Evolutionary conservation across 2,113 vertebrate genomes (phyloP), one percentile per base, ranked within the genome.

Genomic region (Thymallus thymallus): DNA sequence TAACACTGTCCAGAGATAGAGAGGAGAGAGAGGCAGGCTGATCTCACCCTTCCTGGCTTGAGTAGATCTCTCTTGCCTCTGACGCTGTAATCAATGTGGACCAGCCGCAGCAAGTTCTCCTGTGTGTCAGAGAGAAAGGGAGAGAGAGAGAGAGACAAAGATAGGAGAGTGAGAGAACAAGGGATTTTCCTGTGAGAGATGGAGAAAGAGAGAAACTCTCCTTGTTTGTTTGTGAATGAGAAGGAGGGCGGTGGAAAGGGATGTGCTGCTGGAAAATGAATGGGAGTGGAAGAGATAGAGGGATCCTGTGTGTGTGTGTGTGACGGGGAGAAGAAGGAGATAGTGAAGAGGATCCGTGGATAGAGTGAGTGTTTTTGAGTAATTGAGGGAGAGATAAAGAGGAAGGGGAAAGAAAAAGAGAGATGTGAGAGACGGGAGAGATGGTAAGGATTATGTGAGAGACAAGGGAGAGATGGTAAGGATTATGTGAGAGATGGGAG

Each of bases 31-130:
- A 60, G 70, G 20, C 0, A 30, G 63, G 18, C 74, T 23, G 23
- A 72, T 90, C 97, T 96, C 90, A 99, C 97, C 94, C 97, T 94
- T 92, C 96, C 97, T 14, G 96, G 94, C 89, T 96, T 96, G 77
- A 97, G 92, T 65, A 98, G 92, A 72, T 93, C 83, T 0, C 92
- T 93, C 88, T 96, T 96, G 73, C 97, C 96, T 73, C 85, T 93
- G 68, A 99, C 89, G 1, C 96, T 98, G 92, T 97, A 94, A 78
- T 98, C 95, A 5, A 99, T 96, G 85, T 98, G 95, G 78, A 98
- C 95, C 90, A 99, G 91, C 79, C 96, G 96, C 91, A 98, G 94
- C 82, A 99, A 74, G 83, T 98, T 99, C 91, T 98, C 98, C 98
- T 99, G 83, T 62, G 26, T 74, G 65, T 20, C 35, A 24, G 2